These are phyloP conservation scores for Patiria pectinifera DNA, from an alignment of 53 echinoderm and acorn worm genomes.

Conservation along the genomic window DNA sequence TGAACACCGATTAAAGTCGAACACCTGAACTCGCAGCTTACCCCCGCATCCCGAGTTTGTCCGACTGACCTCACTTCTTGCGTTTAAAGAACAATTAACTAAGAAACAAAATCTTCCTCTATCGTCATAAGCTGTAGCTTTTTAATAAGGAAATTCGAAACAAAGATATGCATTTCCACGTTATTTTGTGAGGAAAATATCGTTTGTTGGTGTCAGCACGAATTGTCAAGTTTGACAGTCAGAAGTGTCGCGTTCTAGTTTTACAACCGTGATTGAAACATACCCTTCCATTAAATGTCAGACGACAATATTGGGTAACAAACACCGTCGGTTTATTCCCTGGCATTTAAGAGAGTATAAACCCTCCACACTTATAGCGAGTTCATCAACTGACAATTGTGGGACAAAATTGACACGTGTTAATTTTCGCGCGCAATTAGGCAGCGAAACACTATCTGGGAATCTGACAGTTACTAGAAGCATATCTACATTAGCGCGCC, in stretches of 20 bases:
- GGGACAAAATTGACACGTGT: neutral
- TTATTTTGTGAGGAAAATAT: neutral
- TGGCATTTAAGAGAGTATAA: neutral
- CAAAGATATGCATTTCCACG: neutral
- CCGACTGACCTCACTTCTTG: too few relatives aligned
- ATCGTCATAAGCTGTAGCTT: too few relatives aligned
- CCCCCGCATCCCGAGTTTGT: too few relatives aligned
- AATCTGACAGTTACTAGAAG: neutral
- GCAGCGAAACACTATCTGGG: constrained; percentile 12
- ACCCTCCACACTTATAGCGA: neutral
- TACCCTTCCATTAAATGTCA: constrained; percentile 26
- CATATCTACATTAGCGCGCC: neutral
- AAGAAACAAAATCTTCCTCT: too few relatives aligned
- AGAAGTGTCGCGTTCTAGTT: neutral
- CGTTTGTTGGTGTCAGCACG: too few relatives aligned
- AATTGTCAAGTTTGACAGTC: neutral
- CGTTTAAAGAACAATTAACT: too few relatives aligned
- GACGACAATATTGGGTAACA: neutral
- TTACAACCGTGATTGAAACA: constrained; percentile 18
- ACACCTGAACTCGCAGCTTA: too few relatives aligned
- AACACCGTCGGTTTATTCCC: neutral
- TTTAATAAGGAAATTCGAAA: neutral
- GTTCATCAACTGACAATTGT: neutral
- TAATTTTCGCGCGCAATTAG: constrained; percentile 19
- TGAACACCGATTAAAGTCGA: too few relatives aligned